These are phyloP conservation scores for Betta splendens DNA, from an alignment of 2,797 vertebrate species.

Conservation along the genomic window DNA sequence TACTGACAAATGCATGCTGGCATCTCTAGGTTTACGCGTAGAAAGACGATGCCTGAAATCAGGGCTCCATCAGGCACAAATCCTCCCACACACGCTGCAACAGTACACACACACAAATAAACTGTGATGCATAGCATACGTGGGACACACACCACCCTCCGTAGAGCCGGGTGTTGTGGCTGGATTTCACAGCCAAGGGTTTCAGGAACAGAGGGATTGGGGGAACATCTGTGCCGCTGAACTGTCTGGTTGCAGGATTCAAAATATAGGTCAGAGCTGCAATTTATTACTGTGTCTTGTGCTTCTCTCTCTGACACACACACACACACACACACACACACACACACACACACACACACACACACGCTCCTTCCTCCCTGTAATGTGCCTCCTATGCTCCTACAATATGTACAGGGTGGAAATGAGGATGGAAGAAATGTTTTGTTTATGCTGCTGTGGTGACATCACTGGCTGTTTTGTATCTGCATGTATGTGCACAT, in stretches of 20 bases:
- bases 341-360: constrained; percentile 11
- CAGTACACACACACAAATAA: constrained; percentile 25
- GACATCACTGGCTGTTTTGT: too few species aligned
- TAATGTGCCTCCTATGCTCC: constrained; percentile 28
- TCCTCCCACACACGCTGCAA: constrained; percentile 31
- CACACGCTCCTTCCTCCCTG: constrained; percentile 28
- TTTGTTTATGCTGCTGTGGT: too few species aligned
- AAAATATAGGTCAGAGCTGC: constrained; percentile 80
- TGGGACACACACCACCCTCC: constrained; percentile 21
- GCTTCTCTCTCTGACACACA: constrained; percentile 4
- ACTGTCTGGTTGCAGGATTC: constrained; percentile 68
- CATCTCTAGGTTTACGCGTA: neutral
- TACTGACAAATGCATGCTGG: constrained; percentile 18
- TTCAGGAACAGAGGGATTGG: constrained; percentile 60
- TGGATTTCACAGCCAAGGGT: constrained; percentile 56
- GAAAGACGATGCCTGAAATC: constrained; percentile 5
- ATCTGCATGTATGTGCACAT: too few species aligned
- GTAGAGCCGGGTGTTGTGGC: constrained; percentile 32
- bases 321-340: neutral
- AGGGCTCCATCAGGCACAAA: constrained; percentile 9
- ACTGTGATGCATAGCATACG: constrained; percentile 11
- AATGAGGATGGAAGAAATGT: too few species aligned
- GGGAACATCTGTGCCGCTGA: constrained; percentile 71
- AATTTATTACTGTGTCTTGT: constrained; percentile 67
- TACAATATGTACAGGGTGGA: constrained; percentile 43